These are phyloP conservation scores for Drosophila busckii DNA, from an alignment of 1,140 invertebrate species.

Conservation along the genomic window DNA sequence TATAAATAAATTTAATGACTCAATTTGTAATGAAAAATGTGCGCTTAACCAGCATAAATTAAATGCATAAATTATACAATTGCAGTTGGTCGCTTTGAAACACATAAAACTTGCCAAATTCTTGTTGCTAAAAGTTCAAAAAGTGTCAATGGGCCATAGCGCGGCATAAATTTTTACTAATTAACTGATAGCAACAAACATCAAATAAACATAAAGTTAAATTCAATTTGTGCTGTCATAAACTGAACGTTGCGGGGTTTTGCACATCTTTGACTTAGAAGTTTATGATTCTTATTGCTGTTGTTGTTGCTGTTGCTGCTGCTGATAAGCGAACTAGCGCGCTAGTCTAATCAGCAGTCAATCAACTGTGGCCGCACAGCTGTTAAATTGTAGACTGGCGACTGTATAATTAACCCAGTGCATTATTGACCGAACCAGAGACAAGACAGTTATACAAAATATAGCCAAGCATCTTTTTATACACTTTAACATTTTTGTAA, in stretches of 20 bases:
- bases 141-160: slow-evolving; percentile 63
- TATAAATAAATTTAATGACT: slow-evolving; percentile 77
- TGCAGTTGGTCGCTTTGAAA: slow-evolving; percentile 31
- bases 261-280: slow-evolving; percentile 54
- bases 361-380: neutral
- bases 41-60: too few relatives aligned
- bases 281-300: slow-evolving; percentile 41
- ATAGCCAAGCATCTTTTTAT: slow-evolving; percentile 6
- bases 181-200: slow-evolving; percentile 41
- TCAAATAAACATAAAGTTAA: slow-evolving; percentile 9
- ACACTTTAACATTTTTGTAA: slow-evolving; percentile 53
- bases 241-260: too few relatives aligned
- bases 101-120: slow-evolving; percentile 16
- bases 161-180: slow-evolving; percentile 70
- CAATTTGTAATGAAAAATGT: slow-evolving; percentile 76
- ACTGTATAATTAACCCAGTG: slow-evolving; percentile 70
- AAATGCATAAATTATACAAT: slow-evolving; percentile 65
- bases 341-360: slow-evolving; percentile 40
- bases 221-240: too few relatives aligned
- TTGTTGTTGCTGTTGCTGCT: slow-evolving; percentile 29
- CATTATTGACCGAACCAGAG: slow-evolving; percentile 54
- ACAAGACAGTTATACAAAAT: slow-evolving; percentile 18
- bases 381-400: slow-evolving; percentile 47
- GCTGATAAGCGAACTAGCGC: slow-evolving; percentile 22
- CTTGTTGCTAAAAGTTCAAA: slow-evolving; percentile 24